phyloP scores from a whole-genome alignment of 2,888 invertebrate species.

The Meiosimyza decipiens region DNA sequence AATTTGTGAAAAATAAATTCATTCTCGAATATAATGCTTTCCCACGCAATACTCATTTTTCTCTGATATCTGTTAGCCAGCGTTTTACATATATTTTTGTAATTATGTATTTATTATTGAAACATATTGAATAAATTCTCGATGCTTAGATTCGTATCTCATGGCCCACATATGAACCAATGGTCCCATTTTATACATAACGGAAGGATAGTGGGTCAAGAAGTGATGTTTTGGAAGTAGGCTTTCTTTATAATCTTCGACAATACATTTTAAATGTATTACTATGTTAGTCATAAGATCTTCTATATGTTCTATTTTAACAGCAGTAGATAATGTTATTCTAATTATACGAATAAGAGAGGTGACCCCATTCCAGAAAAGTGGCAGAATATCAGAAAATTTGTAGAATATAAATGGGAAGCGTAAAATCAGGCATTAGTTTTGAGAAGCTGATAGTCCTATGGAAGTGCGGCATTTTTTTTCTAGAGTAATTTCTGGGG shows the following conservation, averaged over 20 bases:
- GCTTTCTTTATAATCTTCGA: constrained; percentile 2
- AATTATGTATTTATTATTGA: no score
- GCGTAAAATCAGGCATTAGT: constrained; percentile 19
- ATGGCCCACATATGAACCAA: constrained; percentile 15
- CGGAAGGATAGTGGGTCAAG: constrained; percentile 3
- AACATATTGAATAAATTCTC: no score
- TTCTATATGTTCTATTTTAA: background rate
- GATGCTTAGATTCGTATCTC: constrained; percentile 8
- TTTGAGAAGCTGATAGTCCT: constrained; percentile 29
- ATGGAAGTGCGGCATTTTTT: constrained; percentile 6
- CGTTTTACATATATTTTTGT: no score
- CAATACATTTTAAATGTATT: constrained; percentile 5
- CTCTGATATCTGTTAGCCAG: no score
- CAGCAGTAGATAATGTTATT: no score
- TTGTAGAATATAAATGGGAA: constrained; percentile 8
- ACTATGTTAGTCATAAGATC: background rate
- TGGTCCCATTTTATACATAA: constrained; percentile 12
- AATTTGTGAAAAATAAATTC: no score
- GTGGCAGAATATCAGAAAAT: no score
- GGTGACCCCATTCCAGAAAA: background rate
- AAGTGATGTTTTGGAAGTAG: constrained; percentile 15
- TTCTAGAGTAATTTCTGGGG: constrained; percentile 9
- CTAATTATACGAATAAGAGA: no score
- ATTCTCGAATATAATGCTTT: no score
- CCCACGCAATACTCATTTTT: no score